phyloP scores from a whole-genome alignment of 2,113 vertebrate genomes.

The Tenebrosternarchus preto region DNA sequence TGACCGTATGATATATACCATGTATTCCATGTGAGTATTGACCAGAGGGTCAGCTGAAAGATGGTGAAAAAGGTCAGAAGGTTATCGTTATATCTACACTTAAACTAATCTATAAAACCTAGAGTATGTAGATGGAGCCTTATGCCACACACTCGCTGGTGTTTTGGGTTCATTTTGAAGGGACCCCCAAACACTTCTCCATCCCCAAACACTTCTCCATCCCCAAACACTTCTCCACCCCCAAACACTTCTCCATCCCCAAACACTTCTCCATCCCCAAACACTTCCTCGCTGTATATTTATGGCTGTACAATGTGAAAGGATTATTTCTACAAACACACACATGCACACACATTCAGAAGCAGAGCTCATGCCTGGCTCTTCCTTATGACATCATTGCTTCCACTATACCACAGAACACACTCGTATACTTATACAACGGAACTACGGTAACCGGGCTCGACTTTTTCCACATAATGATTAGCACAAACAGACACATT shows the following conservation, averaged over 20 bases:
- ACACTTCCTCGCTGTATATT: too few relatives aligned
- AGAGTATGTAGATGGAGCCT: too few relatives aligned
- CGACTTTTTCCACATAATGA: background rate
- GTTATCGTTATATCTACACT: background rate
- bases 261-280: too few relatives aligned
- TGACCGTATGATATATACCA: conserved; percentile 22
- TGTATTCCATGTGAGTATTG: conserved; percentile 9
- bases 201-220: too few relatives aligned
- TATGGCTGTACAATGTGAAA: too few relatives aligned
- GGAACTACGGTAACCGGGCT: conserved; percentile 21
- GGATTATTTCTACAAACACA: background rate
- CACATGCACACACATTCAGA: background rate
- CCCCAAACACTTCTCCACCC: too few relatives aligned
- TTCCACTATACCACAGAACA: background rate
- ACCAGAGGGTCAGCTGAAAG: background rate
- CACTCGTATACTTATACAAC: background rate
- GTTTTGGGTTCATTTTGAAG: too few relatives aligned
- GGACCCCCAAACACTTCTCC: too few relatives aligned
- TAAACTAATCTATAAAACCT: background rate
- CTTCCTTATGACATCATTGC: background rate
- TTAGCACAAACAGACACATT: conserved; percentile 28
- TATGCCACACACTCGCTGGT: too few relatives aligned
- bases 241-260: too few relatives aligned
- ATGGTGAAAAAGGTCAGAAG: conserved; percentile 15
- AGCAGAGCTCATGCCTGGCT: background rate